Percentiles rank a stretch among this genome's conserved stretches.
phyloP scores from a whole-genome alignment of 2,113 vertebrate species.

The Lasiurus cinereus region DNA sequence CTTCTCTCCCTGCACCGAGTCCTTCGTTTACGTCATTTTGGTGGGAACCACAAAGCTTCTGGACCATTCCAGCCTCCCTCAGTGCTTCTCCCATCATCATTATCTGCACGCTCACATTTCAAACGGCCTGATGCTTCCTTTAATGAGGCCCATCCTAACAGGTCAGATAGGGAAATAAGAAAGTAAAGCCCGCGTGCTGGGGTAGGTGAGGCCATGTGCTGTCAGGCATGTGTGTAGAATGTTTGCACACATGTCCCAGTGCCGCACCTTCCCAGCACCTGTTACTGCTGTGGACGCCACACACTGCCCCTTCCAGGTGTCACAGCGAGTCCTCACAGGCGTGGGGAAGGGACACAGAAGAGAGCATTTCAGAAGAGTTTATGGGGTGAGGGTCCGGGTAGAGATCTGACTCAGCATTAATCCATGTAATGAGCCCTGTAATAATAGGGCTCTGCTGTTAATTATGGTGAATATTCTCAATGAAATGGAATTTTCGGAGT shows the following conservation, averaged over 20 bases:
- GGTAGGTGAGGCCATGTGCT: not conserved
- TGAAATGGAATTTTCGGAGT: slow-evolving; percentile 3
- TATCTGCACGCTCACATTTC: too few species aligned
- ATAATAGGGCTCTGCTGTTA: slow-evolving; percentile 5
- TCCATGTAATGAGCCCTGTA: not conserved
- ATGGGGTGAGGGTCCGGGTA: not conserved
- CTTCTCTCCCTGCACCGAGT: not conserved
- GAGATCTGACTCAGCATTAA: slow-evolving; percentile 22
- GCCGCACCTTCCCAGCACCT: not conserved
- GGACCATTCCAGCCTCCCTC: not conserved
- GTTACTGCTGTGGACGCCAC: not conserved
- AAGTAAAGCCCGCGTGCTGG: not conserved
- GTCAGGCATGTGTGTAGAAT: not conserved
- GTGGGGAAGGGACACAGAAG: not conserved
- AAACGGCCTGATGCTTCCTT: too few species aligned
- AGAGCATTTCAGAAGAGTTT: not conserved
- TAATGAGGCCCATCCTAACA: too few species aligned
- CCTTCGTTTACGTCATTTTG: not conserved
- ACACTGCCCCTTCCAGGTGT: not conserved
- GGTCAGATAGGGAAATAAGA: too few species aligned
- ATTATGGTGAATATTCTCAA: slow-evolving; percentile 12
- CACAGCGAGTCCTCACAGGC: not conserved
- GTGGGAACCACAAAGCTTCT: not conserved
- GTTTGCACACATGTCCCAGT: not conserved
- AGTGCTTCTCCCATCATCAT: too few species aligned